Evolutionary conservation across 2,113 vertebrate species (phyloP).

Genomic region (Chrysemys picta): DNA sequence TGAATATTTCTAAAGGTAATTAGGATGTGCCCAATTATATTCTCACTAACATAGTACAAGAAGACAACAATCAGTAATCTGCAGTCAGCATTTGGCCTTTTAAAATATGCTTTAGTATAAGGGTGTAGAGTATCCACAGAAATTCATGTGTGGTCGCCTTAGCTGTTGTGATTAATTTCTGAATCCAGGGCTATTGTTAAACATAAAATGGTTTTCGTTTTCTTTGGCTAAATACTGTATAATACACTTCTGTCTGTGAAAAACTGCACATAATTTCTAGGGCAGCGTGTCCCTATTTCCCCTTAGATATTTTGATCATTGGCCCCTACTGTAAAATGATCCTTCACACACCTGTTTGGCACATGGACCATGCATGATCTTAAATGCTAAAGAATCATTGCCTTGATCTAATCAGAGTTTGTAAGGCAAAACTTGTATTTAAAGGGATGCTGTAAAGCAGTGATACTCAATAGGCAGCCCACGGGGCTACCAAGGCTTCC

Average conservation of each 20-base stretch:
- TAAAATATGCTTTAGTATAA: not conserved
- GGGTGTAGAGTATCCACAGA: conserved; percentile 20
- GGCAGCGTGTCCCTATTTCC: conserved; percentile 46
- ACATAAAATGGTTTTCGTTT: not conserved
- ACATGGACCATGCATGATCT: not conserved
- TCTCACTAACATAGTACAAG: not conserved
- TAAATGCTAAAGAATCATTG: conserved; percentile 2
- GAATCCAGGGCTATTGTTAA: conserved; percentile 36
- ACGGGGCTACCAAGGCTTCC: not conserved
- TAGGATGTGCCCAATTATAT: conserved; percentile 8
- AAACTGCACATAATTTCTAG: conserved; percentile 47
- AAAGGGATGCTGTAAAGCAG: conserved; percentile 14
- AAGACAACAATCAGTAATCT: not conserved
- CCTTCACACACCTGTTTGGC: conserved; percentile 52
- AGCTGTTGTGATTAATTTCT: conserved; percentile 59
- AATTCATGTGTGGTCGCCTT: conserved; percentile 23
- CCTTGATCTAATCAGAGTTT: conserved; percentile 35
- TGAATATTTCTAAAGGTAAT: not conserved
- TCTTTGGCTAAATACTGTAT: conserved; percentile 38
- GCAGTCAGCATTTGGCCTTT: conserved; percentile 11
- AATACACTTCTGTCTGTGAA: conserved; percentile 17
- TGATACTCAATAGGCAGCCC: not conserved
- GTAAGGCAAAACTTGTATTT: conserved; percentile 21
- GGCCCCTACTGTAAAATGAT: conserved; percentile 60
- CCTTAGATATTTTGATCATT: conserved; percentile 62